Conservation (phyloP, 2,113 vertebrate genomes). For the Chiloscyllium plagiosum region DNA sequence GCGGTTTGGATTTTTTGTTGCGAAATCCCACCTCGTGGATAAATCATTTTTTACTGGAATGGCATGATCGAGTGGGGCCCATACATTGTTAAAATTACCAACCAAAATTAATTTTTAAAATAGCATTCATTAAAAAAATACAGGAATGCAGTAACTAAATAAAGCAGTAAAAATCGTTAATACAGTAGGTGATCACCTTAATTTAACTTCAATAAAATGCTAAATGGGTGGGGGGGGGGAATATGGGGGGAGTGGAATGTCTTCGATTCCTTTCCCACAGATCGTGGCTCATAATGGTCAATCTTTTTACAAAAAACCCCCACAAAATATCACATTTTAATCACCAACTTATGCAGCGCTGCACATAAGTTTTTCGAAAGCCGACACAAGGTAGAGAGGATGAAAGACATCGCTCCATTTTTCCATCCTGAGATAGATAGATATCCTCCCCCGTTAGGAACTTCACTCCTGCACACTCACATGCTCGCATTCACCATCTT, state of each 20-base stretch:
- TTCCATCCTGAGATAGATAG: not conserved
- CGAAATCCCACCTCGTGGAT: constrained; percentile 18
- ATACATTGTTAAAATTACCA: constrained; percentile 22
- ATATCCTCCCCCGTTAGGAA: constrained; percentile 26
- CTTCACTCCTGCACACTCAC: constrained; percentile 26
- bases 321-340: not conserved
- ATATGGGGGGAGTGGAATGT: not conserved
- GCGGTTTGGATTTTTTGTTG: not conserved
- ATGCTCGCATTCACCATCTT: constrained; percentile 31
- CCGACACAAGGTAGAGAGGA: not conserved
- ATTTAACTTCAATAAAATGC: not conserved
- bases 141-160: not conserved
- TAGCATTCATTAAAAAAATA: not conserved
- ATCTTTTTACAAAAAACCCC: not conserved
- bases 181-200: not conserved
- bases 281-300: not conserved
- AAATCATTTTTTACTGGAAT: not conserved
- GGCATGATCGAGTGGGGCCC: constrained; percentile 15
- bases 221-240: not conserved
- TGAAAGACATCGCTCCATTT: not conserved
- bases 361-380: not conserved
- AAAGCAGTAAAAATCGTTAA: not conserved
- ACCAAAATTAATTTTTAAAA: constrained; percentile 18
- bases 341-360: not conserved
- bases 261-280: not conserved